Base-by-base conservation (phyloP, 2,888 invertebrate genomes). In the Brachypalpus laphriformis region DNA sequence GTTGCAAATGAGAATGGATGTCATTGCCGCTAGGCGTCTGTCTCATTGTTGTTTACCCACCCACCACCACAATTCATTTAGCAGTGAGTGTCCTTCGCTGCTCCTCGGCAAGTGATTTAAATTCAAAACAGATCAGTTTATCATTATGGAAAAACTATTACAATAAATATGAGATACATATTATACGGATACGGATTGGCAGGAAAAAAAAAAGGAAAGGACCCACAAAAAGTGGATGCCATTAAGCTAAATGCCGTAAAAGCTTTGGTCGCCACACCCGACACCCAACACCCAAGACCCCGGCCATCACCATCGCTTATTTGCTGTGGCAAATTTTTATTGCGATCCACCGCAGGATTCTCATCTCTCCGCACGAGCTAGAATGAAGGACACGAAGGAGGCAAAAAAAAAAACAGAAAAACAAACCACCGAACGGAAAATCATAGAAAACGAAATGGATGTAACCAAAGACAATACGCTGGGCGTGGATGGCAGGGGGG, bases 261-360 rank as follows among this genome's bases (percentile, higher is more conserved):
- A 83, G 78, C 78, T 78, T 78, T 51, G 56, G 68, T 51, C 72
- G 31, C 22, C 40, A 75, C 31, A 56, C 51, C 61, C 68, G 47
- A 28, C 40, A 57, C 47, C 51, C 31, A 45, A 31, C 28, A 54
- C 49, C 59, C 61, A 31, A 25, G 28, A 56, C 45, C 49, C 25
- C 11, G 57, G 45, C 40, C 57, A 54, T 57, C 63, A 8, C 22
- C 74, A 54, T 28, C 34, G 71, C 63, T 74, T 75, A 78, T 75
- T 75, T 83, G 78, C 57, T 70, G 65, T 85, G 85, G 85, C 81
- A 85, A 85, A 85, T 85, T 85, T 76, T 81, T 85, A 85, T 85
- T 65, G 76, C 80, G 37, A 71, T 63, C 71, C 80, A 81, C 85
- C 63, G 42, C 65, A 80, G 74, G 49, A 74, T 78, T 66, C 34